Base-by-base conservation (phyloP, 2,888 invertebrate species). In the Ichneumoninae sp. region DNA sequence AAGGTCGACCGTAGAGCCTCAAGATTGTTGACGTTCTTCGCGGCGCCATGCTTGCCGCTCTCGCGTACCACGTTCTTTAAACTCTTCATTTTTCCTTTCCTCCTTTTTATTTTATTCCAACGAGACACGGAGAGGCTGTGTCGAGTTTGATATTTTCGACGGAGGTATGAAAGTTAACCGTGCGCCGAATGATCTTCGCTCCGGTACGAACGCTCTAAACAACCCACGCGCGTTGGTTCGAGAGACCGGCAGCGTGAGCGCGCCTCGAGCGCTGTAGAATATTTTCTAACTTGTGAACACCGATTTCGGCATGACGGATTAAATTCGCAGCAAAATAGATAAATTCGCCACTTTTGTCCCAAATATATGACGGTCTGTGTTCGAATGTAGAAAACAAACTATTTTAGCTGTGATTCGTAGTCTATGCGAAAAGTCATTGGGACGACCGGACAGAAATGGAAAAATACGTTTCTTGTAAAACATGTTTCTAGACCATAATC, bases 1-100 rank as follows among this genome's bases (percentile, higher is more conserved):
- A 93, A 93, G 91, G 92, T 92, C 91, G 91, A 89, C 88, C 91
- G 89, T 90, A 83, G 47, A 79, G 80, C n/a, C 68, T 13, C 70
- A 54, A 69, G 44, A 68, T 74, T 60, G 68, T 81, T 81, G 74
- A 73, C 63, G 78, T 75, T 81, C 71, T 13, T 54, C 68, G 65
- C 52, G 70, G 66, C 69, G 84, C 81, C 83, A 86, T 83, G 66
- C 47, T 79, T 33, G 22, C 30, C 68, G 47, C 66, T 74, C 69
- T 13, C 22, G 33, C n/a, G n/a, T 47, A 65, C 33, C 40, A 57
- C 68, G 74, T 65, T 57, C 65, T 68, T 81, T 60, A 65, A 77
- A 73, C n/a, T 57, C 57, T 57, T 22, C 13, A 4, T 54, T 19
- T 26, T 22, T 54, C 10, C 7, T 26, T 22, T 44, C n/a, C 10